Percentiles rank a stretch among this genome's conserved stretches.
These are phyloP conservation scores for Sapayoa aenigma DNA, from an alignment of 2,113 vertebrate species.

Conservation along the genomic window DNA sequence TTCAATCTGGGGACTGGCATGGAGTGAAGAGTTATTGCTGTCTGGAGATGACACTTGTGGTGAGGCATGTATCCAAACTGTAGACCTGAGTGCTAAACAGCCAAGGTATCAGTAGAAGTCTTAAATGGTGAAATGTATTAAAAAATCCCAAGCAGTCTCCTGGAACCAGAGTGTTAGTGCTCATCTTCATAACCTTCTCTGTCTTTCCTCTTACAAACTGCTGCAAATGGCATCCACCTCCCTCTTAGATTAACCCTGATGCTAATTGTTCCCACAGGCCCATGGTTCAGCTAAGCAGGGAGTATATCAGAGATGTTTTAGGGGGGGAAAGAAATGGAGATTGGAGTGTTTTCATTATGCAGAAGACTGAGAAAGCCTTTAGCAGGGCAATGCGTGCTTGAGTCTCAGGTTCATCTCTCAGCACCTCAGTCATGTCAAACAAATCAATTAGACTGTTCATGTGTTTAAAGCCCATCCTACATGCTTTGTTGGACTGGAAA, in stretches of 20 bases:
- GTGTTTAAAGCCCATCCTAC: not conserved
- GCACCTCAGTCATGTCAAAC: not conserved
- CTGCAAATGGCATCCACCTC: not conserved
- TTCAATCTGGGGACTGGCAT: not conserved
- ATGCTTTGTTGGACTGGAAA: not conserved
- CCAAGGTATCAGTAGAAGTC: not conserved
- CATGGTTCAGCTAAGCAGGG: not conserved
- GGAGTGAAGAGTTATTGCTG: not conserved
- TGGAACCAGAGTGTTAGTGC: not conserved
- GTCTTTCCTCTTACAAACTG: not conserved
- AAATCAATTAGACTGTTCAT: not conserved
- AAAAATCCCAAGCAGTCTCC: not conserved
- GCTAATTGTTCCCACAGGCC: not conserved
- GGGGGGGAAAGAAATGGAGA: not conserved
- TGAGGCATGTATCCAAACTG: not conserved
- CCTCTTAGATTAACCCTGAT: not conserved
- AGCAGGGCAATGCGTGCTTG: not conserved
- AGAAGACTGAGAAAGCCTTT: not conserved
- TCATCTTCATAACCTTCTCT: not conserved
- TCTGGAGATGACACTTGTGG: not conserved
- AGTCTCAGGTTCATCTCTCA: not conserved
- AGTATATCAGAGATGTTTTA: not conserved
- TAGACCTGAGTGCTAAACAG: not conserved
- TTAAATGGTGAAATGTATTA: not conserved
- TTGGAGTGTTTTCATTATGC: not conserved